A percentile compares a stretch with the other conserved stretches of the same genome.
phyloP scores from a whole-genome alignment of 2,888 invertebrate species.

The Bembecia ichneumoniformis region DNA sequence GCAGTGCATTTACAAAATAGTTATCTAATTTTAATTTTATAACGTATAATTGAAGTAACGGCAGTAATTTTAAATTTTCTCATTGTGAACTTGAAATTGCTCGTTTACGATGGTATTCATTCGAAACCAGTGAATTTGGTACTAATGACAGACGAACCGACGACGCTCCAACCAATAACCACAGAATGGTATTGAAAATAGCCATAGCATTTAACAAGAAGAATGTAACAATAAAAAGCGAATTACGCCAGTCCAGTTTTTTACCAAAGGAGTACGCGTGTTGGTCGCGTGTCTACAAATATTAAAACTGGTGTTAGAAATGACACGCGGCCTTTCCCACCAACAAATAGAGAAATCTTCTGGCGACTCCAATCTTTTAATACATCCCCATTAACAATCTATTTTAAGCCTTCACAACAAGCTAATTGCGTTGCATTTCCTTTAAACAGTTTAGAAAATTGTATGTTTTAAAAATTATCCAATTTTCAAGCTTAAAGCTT shows the following conservation, averaged over 20 bases:
- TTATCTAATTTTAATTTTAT: no score
- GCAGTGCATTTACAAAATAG: no score
- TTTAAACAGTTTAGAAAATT: background rate
- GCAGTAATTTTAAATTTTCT: background rate
- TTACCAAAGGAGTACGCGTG: constrained; percentile 65
- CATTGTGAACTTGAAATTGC: background rate
- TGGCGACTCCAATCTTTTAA: constrained; percentile 45
- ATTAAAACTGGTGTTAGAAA: constrained; percentile 71
- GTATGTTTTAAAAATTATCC: background rate
- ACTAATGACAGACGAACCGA: constrained; percentile 43
- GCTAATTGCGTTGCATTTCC: background rate
- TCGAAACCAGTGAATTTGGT: constrained; percentile 43
- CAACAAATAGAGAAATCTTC: constrained; percentile 63
- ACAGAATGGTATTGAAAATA: constrained; percentile 45
- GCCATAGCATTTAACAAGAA: constrained; percentile 59
- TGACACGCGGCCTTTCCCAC: constrained; percentile 71
- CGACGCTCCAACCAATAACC: constrained; percentile 34
- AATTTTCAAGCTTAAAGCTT: background rate
- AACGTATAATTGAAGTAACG: background rate
- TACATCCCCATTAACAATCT: constrained; percentile 4
- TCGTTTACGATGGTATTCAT: constrained; percentile 12
- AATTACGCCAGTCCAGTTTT: constrained; percentile 64
- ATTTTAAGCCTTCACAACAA: constrained; percentile 15
- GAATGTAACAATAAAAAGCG: constrained; percentile 67
- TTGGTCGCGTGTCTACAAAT: constrained; percentile 55